Evolutionary conservation across 2,888 invertebrate genomes (phyloP), one percentile per base, ranked within the genome.

Genomic region (Acholoe squamosa): DNA sequence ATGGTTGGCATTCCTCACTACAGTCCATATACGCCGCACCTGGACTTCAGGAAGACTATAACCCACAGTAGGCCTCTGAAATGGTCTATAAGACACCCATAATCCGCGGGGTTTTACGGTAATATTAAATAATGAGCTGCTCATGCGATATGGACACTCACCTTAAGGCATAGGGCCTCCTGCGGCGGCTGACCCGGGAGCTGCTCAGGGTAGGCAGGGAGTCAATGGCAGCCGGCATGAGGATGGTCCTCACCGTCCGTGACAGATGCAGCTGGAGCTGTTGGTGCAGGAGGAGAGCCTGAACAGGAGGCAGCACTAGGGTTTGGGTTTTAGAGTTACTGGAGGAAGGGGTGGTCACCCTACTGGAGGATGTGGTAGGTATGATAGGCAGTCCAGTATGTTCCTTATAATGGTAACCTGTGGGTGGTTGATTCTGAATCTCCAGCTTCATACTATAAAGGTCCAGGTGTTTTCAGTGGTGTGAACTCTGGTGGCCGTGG

Each of bases 171-270:
- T n/a, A n/a, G 22, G n/a, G 61, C 61, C 22, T 61, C 22, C 22
- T 61, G 61, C 61, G 61, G 61, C 22, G 61, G 61, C 19, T 14
- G 61, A n/a, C n/a, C 22, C 22, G 61, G 1, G 61, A 61, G 61
- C 61, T 61, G 61, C 61, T 61, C 61, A n/a, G 61, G 28, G 71
- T 61, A 25, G 28, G 25, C 71, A 71, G 71, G 28, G 71, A 71
- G 71, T 71, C 71, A 28, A 71, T 71, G 71, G 71, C 71, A 25
- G 71, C 31, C 12, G 71, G 71, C 71, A 71, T 71, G 14, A 71
- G 71, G 25, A 71, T 16, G 25, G 71, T 71, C 28, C 71, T n/a
- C 28, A 71, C 14, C 25, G 71, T 71, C 14, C 71, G 25, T 3
- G 25, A n/a, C 28, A 71, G 28, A 25, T 71, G 71, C n/a, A 28